A percentile compares a stretch with the other conserved stretches of the same genome.
phyloP scores from a whole-genome alignment of 2,797 vertebrate species.

The Eospalax fontanierii region DNA sequence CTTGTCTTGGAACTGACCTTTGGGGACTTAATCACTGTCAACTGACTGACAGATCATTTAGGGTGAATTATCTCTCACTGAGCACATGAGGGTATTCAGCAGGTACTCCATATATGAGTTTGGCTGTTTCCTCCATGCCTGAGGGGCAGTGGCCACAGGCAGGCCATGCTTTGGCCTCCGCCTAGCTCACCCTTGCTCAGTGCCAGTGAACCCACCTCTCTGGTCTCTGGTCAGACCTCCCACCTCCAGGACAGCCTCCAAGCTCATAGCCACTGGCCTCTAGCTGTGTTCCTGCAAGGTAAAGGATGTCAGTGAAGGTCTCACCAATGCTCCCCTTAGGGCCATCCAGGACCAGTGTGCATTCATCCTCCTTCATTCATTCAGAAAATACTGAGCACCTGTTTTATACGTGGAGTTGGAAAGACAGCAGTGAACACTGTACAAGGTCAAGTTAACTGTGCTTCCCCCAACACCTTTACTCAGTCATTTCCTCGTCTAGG shows the following conservation, averaged over 20 bases:
- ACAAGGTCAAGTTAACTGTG: accelerated
- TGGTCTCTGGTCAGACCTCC: neutral
- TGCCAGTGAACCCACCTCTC: slow-evolving; percentile 55
- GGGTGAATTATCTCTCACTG: neutral
- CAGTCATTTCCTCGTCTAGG: neutral
- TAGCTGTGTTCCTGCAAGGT: slow-evolving; percentile 65
- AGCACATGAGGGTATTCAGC: neutral
- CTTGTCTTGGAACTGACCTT: neutral
- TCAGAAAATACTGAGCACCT: neutral
- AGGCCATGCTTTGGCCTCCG: neutral
- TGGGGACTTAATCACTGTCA: neutral
- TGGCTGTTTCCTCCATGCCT: neutral
- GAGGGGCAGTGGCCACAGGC: neutral
- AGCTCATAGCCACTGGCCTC: neutral
- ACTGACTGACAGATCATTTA: accelerated
- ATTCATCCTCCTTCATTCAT: neutral
- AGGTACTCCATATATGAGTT: accelerated
- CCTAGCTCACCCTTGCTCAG: accelerated
- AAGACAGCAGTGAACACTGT: neutral
- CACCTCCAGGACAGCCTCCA: neutral
- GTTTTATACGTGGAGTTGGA: neutral
- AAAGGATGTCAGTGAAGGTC: neutral
- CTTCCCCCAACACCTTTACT: neutral
- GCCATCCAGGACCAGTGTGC: neutral
- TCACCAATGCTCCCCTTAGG: neutral